A percentile compares a stretch with the other conserved stretches of the same genome.
phyloP scores from a whole-genome alignment of 2,797 vertebrate species.

The Rhabdophis nuchalis region DNA sequence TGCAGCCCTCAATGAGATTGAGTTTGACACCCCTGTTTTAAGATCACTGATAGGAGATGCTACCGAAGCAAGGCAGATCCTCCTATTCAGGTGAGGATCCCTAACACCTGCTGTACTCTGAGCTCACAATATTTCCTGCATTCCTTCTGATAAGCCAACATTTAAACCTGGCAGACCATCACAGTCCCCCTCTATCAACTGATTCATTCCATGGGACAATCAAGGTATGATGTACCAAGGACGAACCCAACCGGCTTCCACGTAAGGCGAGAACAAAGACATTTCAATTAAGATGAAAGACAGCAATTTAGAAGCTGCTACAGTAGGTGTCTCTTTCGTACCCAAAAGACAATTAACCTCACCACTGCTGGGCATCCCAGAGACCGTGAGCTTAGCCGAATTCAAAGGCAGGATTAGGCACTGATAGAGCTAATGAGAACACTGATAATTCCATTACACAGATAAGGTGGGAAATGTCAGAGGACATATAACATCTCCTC shows the following conservation, averaged over 20 bases:
- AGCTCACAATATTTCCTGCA: neutral
- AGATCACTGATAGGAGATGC: neutral
- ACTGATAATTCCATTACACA: neutral
- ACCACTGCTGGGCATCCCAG: neutral
- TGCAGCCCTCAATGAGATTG: too few species aligned
- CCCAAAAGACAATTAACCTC: constrained; percentile 45
- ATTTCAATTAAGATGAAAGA: neutral
- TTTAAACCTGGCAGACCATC: neutral
- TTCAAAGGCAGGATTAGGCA: constrained; percentile 30
- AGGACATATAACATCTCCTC: neutral
- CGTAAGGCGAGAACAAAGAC: constrained; percentile 17
- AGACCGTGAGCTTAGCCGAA: constrained; percentile 25
- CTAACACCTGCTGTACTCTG: neutral
- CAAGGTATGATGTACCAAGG: constrained; percentile 9
- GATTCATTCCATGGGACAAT: neutral
- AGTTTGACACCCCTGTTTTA: too few species aligned
- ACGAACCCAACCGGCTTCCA: neutral
- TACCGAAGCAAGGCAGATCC: neutral
- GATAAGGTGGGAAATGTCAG: constrained; percentile 5
- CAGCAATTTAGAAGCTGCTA: neutral
- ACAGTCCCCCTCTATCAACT: neutral
- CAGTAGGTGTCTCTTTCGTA: constrained; percentile 1
- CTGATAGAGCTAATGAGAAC: neutral
- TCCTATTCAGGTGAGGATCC: neutral
- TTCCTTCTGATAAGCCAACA: neutral